Conservation (phyloP, 2,113 vertebrate species). For the Cercopithecus mona region DNA sequence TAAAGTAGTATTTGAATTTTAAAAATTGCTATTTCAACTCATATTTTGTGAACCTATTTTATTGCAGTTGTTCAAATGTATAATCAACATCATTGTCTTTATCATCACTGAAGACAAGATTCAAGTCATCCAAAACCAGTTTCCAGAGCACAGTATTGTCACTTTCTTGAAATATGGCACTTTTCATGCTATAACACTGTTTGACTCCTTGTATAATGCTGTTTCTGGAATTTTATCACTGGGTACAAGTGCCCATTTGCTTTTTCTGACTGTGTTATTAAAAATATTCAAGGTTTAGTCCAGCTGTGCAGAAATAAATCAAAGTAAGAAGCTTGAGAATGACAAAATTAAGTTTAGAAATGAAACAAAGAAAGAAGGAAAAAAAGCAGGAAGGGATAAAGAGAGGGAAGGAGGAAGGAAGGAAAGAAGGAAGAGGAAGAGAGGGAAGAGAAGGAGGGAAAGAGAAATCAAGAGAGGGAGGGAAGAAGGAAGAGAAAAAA, state of each 20-base stretch:
- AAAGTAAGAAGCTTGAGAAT: background rate
- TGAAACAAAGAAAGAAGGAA: background rate
- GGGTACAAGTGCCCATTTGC: background rate
- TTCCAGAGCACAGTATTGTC: background rate
- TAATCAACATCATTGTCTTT: background rate
- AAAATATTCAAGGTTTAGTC: background rate
- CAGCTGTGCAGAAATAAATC: background rate
- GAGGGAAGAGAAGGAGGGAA: background rate
- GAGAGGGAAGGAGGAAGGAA: background rate
- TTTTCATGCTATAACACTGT: background rate
- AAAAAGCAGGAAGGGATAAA: background rate
- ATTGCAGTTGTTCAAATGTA: background rate
- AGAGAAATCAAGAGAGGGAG: background rate
- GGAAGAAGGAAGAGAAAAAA: background rate
- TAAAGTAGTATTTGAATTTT: background rate
- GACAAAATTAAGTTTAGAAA: background rate
- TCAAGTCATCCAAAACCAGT: background rate
- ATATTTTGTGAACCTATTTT: background rate
- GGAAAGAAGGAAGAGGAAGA: background rate
- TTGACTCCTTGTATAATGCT: background rate
- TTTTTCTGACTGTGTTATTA: background rate
- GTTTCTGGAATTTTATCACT: background rate
- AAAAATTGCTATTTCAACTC: background rate
- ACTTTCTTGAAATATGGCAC: background rate
- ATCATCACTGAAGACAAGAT: background rate